A percentile compares a stretch with the other conserved stretches of the same genome.
Conservation (phyloP, 2,888 invertebrate genomes). For the Colostygia pectinataria region DNA sequence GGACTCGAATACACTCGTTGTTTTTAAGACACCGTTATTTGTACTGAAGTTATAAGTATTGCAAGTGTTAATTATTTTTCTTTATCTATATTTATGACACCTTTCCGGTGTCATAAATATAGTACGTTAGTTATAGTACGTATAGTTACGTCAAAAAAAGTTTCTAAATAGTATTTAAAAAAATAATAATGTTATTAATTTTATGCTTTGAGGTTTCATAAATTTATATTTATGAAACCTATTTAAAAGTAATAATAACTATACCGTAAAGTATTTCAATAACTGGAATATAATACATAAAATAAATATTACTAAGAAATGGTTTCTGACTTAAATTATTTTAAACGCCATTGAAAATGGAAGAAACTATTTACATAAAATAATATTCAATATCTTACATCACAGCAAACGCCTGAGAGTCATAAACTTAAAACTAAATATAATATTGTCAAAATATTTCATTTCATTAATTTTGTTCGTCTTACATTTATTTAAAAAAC, state of each 20-base stretch:
- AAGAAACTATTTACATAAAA: slow-evolving; percentile 50
- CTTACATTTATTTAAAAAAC: slow-evolving; percentile 43
- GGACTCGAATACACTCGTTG: slow-evolving; percentile 43
- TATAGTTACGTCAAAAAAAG: no score
- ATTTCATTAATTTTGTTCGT: slow-evolving; percentile 42
- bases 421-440: slow-evolving; percentile 58
- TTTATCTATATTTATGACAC: no score
- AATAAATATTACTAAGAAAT: background rate
- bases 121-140: background rate
- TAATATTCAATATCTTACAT: slow-evolving; percentile 66
- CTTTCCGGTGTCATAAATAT: no score
- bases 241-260: background rate
- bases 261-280: background rate
- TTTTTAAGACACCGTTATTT: slow-evolving; percentile 61
- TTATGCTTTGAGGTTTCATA: no score
- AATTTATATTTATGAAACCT: no score
- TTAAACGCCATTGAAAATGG: slow-evolving; percentile 18
- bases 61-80: background rate
- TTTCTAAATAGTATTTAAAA: no score
- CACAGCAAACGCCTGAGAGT: slow-evolving; percentile 80
- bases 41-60: slow-evolving; percentile 44
- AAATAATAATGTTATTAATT: no score
- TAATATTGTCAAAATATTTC: slow-evolving; percentile 60
- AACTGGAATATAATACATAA: background rate
- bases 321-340: slow-evolving; percentile 29